These are phyloP conservation scores for Styela clava DNA, from an alignment of 23 tunicate genomes.

Conservation along the genomic window DNA sequence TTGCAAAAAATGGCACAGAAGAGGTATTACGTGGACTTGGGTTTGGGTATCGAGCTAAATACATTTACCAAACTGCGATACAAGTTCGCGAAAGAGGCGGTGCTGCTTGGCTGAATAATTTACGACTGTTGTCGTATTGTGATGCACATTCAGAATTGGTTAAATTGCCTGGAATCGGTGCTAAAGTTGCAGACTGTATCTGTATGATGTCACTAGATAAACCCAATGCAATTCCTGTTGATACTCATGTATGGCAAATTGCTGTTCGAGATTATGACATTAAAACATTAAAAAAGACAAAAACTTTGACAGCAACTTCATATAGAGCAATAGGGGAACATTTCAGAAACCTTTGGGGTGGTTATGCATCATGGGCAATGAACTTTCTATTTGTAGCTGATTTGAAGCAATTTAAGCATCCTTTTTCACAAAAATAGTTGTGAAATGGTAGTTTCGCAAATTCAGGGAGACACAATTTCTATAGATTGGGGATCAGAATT, in stretches of 20 bases:
- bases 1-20: slow-evolving; percentile 30
- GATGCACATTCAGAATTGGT: slow-evolving; percentile 31
- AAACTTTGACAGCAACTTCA: slow-evolving; percentile 50
- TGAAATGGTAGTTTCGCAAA: not conserved
- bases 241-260: slow-evolving; percentile 81
- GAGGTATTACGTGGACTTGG: slow-evolving; percentile 52
- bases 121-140: slow-evolving; percentile 31
- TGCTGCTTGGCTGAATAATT: slow-evolving; percentile 44
- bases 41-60: slow-evolving; percentile 85
- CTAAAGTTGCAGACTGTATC: slow-evolving; percentile 85
- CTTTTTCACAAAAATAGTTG: not conserved
- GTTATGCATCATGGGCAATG: slow-evolving; percentile 85
- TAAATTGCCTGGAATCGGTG: slow-evolving; percentile 66
- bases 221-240: slow-evolving; percentile 73
- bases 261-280: slow-evolving; percentile 52
- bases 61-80: slow-evolving; percentile 48
- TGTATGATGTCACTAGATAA: slow-evolving; percentile 89
- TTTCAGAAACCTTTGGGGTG: slow-evolving; percentile 75
- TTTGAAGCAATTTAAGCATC: slow-evolving; percentile 29
- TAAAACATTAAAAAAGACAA: slow-evolving; percentile 26
- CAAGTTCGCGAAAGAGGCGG: slow-evolving; percentile 60
- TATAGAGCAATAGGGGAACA: slow-evolving; percentile 49
- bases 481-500: too few relatives aligned
- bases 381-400: slow-evolving; percentile 70
- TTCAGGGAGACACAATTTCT: not conserved